Evolutionary conservation across 2,113 vertebrate genomes (phyloP).

Genomic region (Protobothrops mucrosquamatus): DNA sequence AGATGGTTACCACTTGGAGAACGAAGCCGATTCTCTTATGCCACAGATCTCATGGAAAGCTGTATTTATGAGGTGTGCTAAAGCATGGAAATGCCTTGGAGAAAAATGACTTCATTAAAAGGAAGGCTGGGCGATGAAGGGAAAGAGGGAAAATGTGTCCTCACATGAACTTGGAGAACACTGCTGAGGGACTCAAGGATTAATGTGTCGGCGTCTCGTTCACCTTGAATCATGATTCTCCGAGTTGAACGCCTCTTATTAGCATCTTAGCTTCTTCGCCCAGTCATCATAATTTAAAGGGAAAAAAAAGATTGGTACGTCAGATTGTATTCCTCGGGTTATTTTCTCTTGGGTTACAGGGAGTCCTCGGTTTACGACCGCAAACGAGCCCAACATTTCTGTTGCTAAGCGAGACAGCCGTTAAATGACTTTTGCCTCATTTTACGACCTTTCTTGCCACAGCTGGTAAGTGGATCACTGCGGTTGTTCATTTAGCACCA

Average conservation of each 20-base stretch:
- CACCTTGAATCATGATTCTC: neutral
- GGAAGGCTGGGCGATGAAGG: neutral
- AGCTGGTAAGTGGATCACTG: too few species aligned
- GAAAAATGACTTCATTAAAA: slow-evolving; percentile 22
- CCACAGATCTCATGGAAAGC: neutral
- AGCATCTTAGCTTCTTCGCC: neutral
- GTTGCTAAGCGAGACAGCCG: too few species aligned
- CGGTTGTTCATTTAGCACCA: too few species aligned
- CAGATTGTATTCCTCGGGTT: neutral
- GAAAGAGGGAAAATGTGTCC: neutral
- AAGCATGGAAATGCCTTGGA: neutral
- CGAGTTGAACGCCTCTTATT: neutral
- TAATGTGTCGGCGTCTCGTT: neutral
- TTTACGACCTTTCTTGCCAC: too few species aligned
- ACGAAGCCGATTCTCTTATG: neutral
- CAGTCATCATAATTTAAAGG: neutral
- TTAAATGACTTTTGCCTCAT: too few species aligned
- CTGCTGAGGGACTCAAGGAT: neutral
- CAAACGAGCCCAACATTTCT: too few species aligned
- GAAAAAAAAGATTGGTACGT: neutral
- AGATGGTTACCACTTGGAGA: neutral
- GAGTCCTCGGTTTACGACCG: too few species aligned
- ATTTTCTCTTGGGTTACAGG: neutral
- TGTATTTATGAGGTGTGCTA: neutral
- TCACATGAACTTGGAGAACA: neutral